Conservation (phyloP, 2,888 invertebrate species). For the Rhingia rostrata region DNA sequence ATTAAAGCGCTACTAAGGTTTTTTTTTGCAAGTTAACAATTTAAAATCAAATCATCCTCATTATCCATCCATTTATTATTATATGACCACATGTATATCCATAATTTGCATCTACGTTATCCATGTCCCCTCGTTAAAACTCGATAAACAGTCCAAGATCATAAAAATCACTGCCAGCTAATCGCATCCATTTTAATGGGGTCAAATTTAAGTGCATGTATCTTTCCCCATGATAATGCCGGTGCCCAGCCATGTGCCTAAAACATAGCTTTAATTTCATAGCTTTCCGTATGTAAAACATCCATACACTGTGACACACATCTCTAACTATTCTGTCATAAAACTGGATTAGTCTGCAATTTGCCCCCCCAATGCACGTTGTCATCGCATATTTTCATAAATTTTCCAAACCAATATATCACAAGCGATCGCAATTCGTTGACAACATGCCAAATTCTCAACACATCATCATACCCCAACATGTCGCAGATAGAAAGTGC, state of each 20-base stretch:
- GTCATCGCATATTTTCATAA: slow-evolving; percentile 40
- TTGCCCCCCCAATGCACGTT: slow-evolving; percentile 5
- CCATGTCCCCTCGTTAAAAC: slow-evolving; percentile 21
- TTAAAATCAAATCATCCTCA: too few species aligned
- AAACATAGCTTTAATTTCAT: not conserved
- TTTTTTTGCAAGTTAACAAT: too few species aligned
- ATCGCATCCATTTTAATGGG: slow-evolving; percentile 22
- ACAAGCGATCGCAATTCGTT: slow-evolving; percentile 23
- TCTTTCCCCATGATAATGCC: slow-evolving; percentile 17
- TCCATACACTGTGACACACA: slow-evolving; percentile 14
- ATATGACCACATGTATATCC: too few species aligned
- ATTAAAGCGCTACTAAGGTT: too few species aligned
- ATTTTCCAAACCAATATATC: slow-evolving; percentile 42
- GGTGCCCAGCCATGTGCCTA: slow-evolving; percentile 3
- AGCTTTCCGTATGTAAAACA: slow-evolving; percentile 18
- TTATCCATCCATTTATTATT: too few species aligned
- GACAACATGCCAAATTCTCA: slow-evolving; percentile 47
- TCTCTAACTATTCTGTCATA: slow-evolving; percentile 32
- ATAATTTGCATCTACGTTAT: too few species aligned
- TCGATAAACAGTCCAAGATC: not conserved
- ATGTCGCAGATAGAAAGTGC: slow-evolving; percentile 35
- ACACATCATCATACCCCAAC: slow-evolving; percentile 17
- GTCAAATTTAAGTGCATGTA: slow-evolving; percentile 8
- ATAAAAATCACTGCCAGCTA: slow-evolving; percentile 5
- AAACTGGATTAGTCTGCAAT: slow-evolving; percentile 42